Conservation (phyloP, 2,113 vertebrate species). For the Myiagra hebetior region DNA sequence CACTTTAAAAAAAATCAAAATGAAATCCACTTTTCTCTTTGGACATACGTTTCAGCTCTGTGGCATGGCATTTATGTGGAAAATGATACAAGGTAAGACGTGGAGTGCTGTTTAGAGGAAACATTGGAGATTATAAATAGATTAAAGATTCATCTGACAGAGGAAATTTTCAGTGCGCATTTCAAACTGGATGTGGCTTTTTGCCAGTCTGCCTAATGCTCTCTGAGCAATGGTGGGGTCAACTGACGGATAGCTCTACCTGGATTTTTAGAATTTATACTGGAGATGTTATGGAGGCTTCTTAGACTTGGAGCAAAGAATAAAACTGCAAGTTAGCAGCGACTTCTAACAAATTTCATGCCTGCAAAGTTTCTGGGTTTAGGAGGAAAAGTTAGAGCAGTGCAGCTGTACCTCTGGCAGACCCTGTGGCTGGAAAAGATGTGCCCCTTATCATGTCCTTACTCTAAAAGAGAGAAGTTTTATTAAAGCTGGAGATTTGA, state of each 20-base stretch:
- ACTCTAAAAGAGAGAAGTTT: background rate
- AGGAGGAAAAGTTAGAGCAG: background rate
- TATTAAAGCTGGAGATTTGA: background rate
- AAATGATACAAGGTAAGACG: conserved; percentile 35
- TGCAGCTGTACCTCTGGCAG: background rate
- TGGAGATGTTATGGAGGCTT: background rate
- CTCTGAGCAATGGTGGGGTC: background rate
- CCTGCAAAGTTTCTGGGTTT: background rate
- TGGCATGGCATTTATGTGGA: conserved; percentile 2
- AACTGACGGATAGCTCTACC: background rate
- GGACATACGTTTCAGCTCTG: background rate
- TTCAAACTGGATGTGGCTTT: conserved; percentile 4
- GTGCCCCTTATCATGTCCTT: background rate
- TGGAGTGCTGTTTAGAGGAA: conserved; percentile 50
- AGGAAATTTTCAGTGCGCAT: background rate
- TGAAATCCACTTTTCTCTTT: background rate
- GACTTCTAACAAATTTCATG: background rate
- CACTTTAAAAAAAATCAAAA: background rate
- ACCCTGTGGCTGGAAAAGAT: background rate
- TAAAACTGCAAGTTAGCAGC: background rate
- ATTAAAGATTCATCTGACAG: conserved; percentile 52
- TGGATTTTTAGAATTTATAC: background rate
- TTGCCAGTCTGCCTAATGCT: conserved; percentile 11
- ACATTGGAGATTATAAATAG: conserved; percentile 44
- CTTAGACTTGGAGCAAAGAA: background rate